phyloP scores from a whole-genome alignment of 2,888 invertebrate species.

The Spodoptera picta region DNA sequence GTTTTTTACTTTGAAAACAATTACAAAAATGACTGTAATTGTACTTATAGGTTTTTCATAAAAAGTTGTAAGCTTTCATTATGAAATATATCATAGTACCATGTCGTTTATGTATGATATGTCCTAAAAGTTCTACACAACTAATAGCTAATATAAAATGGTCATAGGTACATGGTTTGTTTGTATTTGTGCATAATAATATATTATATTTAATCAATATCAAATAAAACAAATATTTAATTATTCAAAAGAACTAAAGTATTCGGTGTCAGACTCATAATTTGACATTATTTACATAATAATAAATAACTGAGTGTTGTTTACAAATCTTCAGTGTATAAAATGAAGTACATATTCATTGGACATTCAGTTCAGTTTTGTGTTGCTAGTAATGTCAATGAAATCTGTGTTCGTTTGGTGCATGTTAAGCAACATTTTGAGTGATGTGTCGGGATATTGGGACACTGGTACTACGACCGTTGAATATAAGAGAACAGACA shows the following conservation, averaged over 20 bases:
- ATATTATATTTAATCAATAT: too few relatives aligned
- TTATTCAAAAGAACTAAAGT: conserved; percentile 1
- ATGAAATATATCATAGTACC: too few relatives aligned
- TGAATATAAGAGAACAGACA: accelerated
- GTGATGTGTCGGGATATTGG: conserved; percentile 22
- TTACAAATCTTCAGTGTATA: conserved; percentile 23
- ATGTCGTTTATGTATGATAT: too few relatives aligned
- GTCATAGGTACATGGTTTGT: too few relatives aligned
- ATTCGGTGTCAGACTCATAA: background rate
- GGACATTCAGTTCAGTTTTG: background rate
- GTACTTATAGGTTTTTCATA: too few relatives aligned
- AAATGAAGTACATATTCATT: background rate
- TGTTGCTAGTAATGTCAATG: conserved; percentile 7
- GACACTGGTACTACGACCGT: conserved; percentile 8
- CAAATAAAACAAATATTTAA: too few relatives aligned
- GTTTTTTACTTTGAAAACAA: too few relatives aligned
- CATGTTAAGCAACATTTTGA: background rate
- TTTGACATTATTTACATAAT: background rate
- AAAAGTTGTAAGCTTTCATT: too few relatives aligned
- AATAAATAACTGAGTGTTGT: background rate
- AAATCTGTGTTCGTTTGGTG: conserved; percentile 1
- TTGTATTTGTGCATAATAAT: too few relatives aligned
- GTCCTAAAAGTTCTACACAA: too few relatives aligned
- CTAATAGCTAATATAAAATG: too few relatives aligned
- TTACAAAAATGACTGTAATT: too few relatives aligned